Percentiles rank a stretch among this genome's conserved stretches.
Conservation (phyloP, 2,797 vertebrate species). For the Coregonus suidteri region DNA sequence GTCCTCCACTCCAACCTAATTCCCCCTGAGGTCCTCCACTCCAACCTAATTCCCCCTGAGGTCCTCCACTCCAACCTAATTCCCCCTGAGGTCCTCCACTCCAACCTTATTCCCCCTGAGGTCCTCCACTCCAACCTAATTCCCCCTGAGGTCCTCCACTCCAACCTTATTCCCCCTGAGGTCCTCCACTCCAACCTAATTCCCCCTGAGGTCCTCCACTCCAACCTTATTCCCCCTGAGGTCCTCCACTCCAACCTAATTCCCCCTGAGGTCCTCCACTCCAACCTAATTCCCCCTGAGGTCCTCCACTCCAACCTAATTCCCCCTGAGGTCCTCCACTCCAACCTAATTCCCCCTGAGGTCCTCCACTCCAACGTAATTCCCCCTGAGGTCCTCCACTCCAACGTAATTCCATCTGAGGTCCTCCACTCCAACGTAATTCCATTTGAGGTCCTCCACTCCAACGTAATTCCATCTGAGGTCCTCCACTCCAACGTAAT, state of each 20-base stretch:
- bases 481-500: slow-evolving; percentile 32
- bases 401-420: slow-evolving; percentile 15
- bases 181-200: slow-evolving; percentile 38
- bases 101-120: slow-evolving; percentile 14
- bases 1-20: slow-evolving; percentile 1
- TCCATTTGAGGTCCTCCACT: slow-evolving; percentile 32
- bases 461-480: slow-evolving; percentile 10
- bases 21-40: slow-evolving; percentile 35
- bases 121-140: slow-evolving; percentile 33
- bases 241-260: slow-evolving; percentile 34
- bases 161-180: slow-evolving; percentile 22
- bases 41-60: slow-evolving; percentile 19
- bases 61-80: slow-evolving; percentile 33
- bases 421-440: background rate
- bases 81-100: slow-evolving; percentile 34
- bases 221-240: background rate
- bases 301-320: slow-evolving; percentile 32
- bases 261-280: slow-evolving; percentile 35
- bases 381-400: slow-evolving; percentile 35
- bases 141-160: slow-evolving; percentile 33
- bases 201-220: slow-evolving; percentile 7
- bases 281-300: slow-evolving; percentile 15
- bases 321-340: slow-evolving; percentile 34
- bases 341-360: slow-evolving; percentile 12
- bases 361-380: slow-evolving; percentile 34